Percentiles rank a stretch among this genome's conserved stretches.
phyloP scores from a whole-genome alignment of 2,113 vertebrate species.

The Ranitomeya imitator region DNA sequence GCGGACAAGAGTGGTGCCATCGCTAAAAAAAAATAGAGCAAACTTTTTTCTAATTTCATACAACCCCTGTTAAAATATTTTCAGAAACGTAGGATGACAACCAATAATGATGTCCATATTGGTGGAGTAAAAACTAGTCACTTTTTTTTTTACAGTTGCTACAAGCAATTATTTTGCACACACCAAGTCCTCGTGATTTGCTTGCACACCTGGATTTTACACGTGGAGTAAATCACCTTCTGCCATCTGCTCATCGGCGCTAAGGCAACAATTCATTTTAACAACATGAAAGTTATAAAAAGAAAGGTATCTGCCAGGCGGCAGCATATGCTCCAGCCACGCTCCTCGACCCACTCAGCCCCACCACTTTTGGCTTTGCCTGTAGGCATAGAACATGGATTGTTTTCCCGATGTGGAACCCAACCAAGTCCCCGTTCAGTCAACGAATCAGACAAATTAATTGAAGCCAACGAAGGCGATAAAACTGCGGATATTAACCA shows the following conservation, averaged over 20 bases:
- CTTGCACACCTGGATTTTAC: background rate
- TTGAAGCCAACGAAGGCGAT: slow-evolving; percentile 11
- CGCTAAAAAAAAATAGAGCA: too few relatives aligned
- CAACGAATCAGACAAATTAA: background rate
- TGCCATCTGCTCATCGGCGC: background rate
- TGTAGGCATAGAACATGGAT: background rate
- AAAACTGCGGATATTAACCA: background rate
- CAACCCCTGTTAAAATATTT: too few relatives aligned
- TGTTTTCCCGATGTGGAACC: slow-evolving; percentile 20
- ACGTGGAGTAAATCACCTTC: background rate
- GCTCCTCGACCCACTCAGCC: background rate
- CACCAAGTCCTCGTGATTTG: background rate
- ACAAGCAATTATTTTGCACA: background rate
- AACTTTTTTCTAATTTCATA: too few relatives aligned
- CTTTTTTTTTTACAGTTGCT: background rate
- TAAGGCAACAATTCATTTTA: background rate
- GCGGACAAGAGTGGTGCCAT: too few relatives aligned
- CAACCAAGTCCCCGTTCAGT: slow-evolving; percentile 8
- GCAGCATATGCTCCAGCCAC: background rate
- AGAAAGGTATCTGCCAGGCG: background rate
- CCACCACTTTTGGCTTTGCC: slow-evolving; percentile 1
- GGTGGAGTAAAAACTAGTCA: background rate
- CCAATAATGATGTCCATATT: background rate
- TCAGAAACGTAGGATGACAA: background rate
- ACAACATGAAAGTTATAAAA: slow-evolving; percentile 12